Conservation (phyloP, 2,113 vertebrate genomes). For the Benitochromis conjunctus region DNA sequence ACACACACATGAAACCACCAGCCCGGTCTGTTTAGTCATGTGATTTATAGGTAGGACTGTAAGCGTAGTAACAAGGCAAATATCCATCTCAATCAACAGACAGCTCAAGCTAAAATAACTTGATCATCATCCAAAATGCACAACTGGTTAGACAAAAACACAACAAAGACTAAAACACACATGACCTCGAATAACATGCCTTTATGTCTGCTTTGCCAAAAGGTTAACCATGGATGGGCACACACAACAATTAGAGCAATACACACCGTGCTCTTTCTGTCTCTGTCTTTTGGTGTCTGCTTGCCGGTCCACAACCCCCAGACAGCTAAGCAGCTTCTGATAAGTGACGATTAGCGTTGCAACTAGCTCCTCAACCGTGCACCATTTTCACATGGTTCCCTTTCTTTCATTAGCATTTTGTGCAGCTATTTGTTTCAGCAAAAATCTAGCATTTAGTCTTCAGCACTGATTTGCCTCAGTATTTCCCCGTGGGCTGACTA, state of each 20-base stretch:
- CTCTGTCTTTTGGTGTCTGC: slow-evolving; percentile 3
- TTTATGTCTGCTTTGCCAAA: not conserved
- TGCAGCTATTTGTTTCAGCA: not conserved
- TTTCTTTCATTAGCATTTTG: slow-evolving; percentile 33
- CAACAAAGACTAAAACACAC: not conserved
- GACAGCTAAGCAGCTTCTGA: slow-evolving; percentile 36
- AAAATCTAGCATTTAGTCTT: not conserved
- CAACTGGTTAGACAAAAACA: not conserved
- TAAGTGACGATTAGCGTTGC: slow-evolving; percentile 42
- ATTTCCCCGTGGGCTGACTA: slow-evolving; percentile 37
- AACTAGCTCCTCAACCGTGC: slow-evolving; percentile 19
- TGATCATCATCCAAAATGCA: not conserved
- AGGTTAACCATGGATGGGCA: not conserved
- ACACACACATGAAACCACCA: not conserved
- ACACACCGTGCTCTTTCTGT: slow-evolving; percentile 45
- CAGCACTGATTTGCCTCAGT: not conserved
- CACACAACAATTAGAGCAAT: not conserved
- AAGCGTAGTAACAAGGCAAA: not conserved
- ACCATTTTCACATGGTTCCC: slow-evolving; percentile 22
- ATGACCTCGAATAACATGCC: not conserved
- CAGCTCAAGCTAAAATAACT: not conserved
- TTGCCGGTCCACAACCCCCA: slow-evolving; percentile 21
- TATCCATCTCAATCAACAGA: not conserved
- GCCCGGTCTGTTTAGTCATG: not conserved
- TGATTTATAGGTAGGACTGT: not conserved